Conservation (phyloP, 1,140 invertebrate genomes). For the Caerostris darwini region DNA sequence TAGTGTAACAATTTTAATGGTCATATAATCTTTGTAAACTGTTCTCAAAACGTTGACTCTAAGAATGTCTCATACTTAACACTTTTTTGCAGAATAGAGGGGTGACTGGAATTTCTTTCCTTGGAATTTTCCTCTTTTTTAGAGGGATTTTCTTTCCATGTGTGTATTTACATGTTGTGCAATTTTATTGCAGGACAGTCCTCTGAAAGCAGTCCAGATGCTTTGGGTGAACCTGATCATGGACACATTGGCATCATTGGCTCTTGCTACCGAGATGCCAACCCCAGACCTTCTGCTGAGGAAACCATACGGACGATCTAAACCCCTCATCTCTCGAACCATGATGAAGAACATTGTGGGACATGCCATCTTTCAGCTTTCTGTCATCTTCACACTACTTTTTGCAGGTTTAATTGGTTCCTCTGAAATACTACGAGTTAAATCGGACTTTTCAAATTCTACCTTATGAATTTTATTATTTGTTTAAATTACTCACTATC, state of each 20-base stretch:
- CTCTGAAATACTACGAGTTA: constrained; percentile 78
- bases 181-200: constrained; percentile 83
- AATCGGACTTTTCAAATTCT: background rate
- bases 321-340: constrained; percentile 97
- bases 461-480: no score
- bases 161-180: no score
- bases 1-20: no score
- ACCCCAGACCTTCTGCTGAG: constrained; percentile 96
- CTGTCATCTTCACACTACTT: constrained; percentile 96
- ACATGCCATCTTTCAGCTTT: constrained; percentile 97
- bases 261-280: constrained; percentile 98
- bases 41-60: constrained; percentile 20
- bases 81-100: background rate
- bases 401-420: constrained; percentile 90
- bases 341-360: constrained; percentile 99
- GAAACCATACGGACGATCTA: constrained; percentile 99
- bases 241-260: constrained; percentile 99
- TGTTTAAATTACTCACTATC: no score
- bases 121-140: no score
- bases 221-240: constrained; percentile 99
- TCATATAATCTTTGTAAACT: no score
- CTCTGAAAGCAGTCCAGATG: constrained; percentile 98
- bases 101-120: no score
- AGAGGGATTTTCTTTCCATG: no score
- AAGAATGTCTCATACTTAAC: background rate